Evolutionary conservation across 2,888 invertebrate genomes (phyloP).

Genomic region (Perdita meconis): DNA sequence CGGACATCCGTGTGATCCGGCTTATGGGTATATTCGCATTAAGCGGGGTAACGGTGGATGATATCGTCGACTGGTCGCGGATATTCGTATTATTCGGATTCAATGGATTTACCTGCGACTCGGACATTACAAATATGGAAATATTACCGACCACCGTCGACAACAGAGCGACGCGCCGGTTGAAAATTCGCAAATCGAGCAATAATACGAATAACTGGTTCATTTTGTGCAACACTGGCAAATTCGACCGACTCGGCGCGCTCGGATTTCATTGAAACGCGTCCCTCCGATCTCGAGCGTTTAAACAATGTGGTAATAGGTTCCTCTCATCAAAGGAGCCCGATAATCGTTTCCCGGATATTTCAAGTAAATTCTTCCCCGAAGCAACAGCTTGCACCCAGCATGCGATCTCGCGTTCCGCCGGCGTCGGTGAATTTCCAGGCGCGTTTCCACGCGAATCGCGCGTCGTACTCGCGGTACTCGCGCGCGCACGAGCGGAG

Average conservation of each 20-base stretch:
- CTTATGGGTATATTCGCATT: slow-evolving; percentile 59
- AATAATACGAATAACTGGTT: slow-evolving; percentile 43
- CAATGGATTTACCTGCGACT: slow-evolving; percentile 44
- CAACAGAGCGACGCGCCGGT: slow-evolving; percentile 4
- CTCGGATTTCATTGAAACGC: background rate
- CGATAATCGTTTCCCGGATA: slow-evolving; percentile 1
- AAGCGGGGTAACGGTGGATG: slow-evolving; percentile 44
- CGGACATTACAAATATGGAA: slow-evolving; percentile 58
- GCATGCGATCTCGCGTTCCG: slow-evolving; percentile 18
- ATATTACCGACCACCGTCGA: slow-evolving; percentile 52
- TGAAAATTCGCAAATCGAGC: slow-evolving; percentile 45
- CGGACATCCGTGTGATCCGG: slow-evolving; percentile 60
- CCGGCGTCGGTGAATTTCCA: slow-evolving; percentile 5
- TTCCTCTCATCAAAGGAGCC: background rate
- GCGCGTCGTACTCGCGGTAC: slow-evolving; percentile 3
- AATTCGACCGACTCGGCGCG: background rate
- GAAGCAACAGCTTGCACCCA: slow-evolving; percentile 30
- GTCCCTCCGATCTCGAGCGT: background rate
- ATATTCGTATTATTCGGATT: slow-evolving; percentile 56
- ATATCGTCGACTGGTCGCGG: slow-evolving; percentile 46
- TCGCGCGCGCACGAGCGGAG: background rate
- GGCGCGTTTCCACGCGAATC: slow-evolving; percentile 3
- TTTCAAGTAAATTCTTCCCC: slow-evolving; percentile 1
- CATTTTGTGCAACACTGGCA: slow-evolving; percentile 22
- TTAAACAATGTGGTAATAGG: too few species aligned